These are phyloP conservation scores for Chamaetylas fuelleborni DNA, from an alignment of 2,113 vertebrate genomes.

Conservation along the genomic window DNA sequence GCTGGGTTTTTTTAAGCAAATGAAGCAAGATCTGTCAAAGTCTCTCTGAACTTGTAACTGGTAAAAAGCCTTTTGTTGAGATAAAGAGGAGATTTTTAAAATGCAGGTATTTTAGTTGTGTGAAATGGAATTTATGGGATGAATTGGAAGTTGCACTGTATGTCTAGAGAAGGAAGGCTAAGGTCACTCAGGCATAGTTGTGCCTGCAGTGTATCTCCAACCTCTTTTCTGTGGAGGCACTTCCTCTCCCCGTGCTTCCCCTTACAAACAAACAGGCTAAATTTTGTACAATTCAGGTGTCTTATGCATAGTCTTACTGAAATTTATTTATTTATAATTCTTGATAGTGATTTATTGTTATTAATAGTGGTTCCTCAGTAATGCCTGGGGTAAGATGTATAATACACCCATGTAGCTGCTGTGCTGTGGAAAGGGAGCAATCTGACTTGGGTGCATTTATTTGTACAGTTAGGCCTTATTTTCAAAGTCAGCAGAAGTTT, in stretches of 20 bases:
- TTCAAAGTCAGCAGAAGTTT: slow-evolving; percentile 25
- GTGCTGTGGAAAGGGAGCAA: not conserved
- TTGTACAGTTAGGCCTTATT: not conserved
- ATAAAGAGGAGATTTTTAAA: not conserved
- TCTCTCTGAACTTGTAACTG: slow-evolving; percentile 22
- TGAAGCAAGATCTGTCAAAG: slow-evolving; percentile 48
- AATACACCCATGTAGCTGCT: not conserved
- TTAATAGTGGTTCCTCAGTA: not conserved
- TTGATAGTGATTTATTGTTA: not conserved
- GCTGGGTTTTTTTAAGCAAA: not conserved
- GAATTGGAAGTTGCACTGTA: not conserved
- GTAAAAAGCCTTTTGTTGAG: not conserved
- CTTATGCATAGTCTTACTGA: not conserved
- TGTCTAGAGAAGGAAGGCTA: not conserved
- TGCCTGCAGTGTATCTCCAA: not conserved
- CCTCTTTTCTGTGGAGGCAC: not conserved
- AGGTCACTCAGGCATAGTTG: not conserved
- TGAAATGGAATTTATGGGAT: not conserved
- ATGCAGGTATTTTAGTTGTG: not conserved
- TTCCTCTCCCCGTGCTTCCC: not conserved
- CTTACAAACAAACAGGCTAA: not conserved
- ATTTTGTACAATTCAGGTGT: not conserved
- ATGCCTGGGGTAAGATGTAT: not conserved
- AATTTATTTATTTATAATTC: not conserved
- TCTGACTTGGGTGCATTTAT: not conserved